Conservation (phyloP, 2,888 invertebrate species). For the Torymus texanus region DNA sequence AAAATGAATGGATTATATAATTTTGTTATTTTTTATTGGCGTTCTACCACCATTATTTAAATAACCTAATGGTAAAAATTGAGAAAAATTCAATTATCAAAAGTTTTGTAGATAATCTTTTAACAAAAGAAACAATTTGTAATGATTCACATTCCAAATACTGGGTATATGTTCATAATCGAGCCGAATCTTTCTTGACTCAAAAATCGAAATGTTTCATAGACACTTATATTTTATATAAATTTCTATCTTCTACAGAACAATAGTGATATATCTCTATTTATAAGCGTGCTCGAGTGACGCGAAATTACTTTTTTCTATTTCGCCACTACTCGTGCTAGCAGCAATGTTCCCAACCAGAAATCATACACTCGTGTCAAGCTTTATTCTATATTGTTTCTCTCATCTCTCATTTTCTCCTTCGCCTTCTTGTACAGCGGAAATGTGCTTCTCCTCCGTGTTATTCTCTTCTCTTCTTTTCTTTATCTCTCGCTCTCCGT, state of each 20-base stretch:
- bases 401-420: conserved; percentile 8
- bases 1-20: no score
- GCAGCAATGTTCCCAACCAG: conserved; percentile 27
- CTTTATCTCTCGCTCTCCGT: conserved; percentile 24
- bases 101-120: no score
- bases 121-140: no score
- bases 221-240: conserved; percentile 18
- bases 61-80: no score
- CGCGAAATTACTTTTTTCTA: conserved; percentile 55
- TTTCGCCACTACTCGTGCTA: conserved; percentile 17
- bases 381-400: conserved; percentile 27
- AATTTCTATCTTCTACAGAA: conserved; percentile 38
- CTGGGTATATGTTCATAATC: no score
- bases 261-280: conserved; percentile 37
- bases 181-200: background rate
- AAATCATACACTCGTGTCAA: conserved; percentile 50
- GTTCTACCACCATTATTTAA: no score
- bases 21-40: no score
- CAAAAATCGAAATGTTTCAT: conserved; percentile 19
- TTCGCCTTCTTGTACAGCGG: conserved; percentile 55
- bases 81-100: no score
- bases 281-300: conserved; percentile 45
- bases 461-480: conserved; percentile 28
- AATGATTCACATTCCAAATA: no score
- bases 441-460: conserved; percentile 36